These are phyloP conservation scores for Drosophila tropicalis DNA, from an alignment of 1,140 invertebrate genomes.

Conservation along the genomic window DNA sequence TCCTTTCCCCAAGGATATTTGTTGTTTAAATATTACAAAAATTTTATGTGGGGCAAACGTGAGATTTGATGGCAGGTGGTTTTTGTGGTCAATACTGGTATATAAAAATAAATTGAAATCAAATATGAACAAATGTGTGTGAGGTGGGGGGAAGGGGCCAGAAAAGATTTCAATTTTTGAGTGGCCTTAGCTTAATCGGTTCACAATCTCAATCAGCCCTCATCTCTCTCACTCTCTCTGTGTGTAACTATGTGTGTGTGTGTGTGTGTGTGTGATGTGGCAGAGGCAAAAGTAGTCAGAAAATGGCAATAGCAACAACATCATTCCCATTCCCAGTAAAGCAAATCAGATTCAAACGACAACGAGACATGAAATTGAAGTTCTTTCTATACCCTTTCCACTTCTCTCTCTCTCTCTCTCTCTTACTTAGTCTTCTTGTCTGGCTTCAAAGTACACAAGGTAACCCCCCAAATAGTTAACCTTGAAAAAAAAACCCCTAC, in stretches of 20 bases:
- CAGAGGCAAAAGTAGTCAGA: slow-evolving; percentile 27
- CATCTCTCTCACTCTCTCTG: too few relatives aligned
- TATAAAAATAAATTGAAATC: slow-evolving; percentile 19
- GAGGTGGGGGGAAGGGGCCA: background rate
- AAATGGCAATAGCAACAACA: slow-evolving; percentile 41
- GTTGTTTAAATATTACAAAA: slow-evolving; percentile 13
- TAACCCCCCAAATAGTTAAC: slow-evolving; percentile 31
- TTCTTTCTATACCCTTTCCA: slow-evolving; percentile 4
- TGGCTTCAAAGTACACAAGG: background rate
- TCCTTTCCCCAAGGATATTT: background rate
- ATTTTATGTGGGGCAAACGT: background rate
- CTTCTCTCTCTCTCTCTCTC: background rate
- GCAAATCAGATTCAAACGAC: slow-evolving; percentile 20
- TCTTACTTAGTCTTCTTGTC: background rate
- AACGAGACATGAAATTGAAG: slow-evolving; percentile 38
- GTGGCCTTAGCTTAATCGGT: slow-evolving; percentile 53
- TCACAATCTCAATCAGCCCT: slow-evolving; percentile 15
- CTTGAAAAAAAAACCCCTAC: slow-evolving; percentile 30
- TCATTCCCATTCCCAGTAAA: slow-evolving; percentile 14
- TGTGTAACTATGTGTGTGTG: too few relatives aligned
- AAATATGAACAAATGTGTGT: background rate
- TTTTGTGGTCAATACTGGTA: slow-evolving; percentile 5
- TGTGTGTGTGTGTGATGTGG: slow-evolving; percentile 40
- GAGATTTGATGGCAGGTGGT: background rate
- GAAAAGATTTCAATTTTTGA: slow-evolving; percentile 51